Conservation (phyloP, 2,888 invertebrate species). For the Pterobdella sp. region DNA sequence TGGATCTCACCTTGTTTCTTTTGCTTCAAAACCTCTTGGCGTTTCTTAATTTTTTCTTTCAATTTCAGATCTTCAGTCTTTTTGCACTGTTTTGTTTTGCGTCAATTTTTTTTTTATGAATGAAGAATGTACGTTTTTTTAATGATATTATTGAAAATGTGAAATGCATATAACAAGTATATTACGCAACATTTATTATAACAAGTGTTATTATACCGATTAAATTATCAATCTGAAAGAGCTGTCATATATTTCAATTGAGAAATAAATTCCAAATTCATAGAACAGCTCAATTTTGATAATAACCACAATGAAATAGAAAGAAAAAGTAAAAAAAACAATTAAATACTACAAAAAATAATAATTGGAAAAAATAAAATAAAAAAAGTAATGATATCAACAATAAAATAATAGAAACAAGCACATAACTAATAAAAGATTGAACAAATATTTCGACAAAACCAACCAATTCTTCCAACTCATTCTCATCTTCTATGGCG, state of each 20-base stretch:
- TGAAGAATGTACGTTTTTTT: background rate
- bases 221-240: too few relatives aligned
- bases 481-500: conserved; percentile 17
- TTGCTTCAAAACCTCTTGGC: conserved; percentile 29
- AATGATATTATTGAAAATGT: background rate
- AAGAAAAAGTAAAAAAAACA: background rate
- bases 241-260: too few relatives aligned
- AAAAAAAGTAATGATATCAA: background rate
- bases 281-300: too few relatives aligned
- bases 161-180: too few relatives aligned
- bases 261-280: too few relatives aligned
- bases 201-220: too few relatives aligned
- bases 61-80: conserved; percentile 29
- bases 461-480: conserved; percentile 19
- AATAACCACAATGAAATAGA: too few relatives aligned
- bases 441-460: background rate
- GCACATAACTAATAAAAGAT: background rate
- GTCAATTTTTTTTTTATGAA: background rate
- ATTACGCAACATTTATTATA: too few relatives aligned
- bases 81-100: conserved; percentile 22
- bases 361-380: background rate
- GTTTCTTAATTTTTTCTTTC: conserved; percentile 28
- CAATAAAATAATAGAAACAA: too few relatives aligned
- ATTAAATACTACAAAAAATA: background rate
- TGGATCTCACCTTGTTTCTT: too few relatives aligned